A percentile compares a stretch with the other conserved stretches of the same genome.
Conservation (phyloP, 2,797 vertebrate species). For the Acropternis orthonyx region DNA sequence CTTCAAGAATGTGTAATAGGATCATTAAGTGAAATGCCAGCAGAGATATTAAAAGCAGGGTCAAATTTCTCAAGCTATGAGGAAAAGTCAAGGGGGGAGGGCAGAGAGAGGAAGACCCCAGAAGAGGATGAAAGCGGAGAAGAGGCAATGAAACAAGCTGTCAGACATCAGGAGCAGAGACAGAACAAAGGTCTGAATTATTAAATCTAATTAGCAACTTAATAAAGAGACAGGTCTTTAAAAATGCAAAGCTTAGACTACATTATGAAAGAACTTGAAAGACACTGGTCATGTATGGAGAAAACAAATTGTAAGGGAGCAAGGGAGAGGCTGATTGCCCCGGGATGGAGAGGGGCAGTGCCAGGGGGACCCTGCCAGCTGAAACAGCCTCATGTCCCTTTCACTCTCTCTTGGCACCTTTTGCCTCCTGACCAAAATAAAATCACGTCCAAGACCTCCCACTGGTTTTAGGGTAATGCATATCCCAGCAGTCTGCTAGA, state of each 20-base stretch:
- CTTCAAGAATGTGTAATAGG: conserved; percentile 1
- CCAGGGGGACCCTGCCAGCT: background rate
- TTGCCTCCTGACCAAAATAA: background rate
- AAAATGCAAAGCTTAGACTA: conserved; percentile 31
- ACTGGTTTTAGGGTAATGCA: background rate
- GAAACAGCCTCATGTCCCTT: background rate
- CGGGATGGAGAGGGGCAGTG: background rate
- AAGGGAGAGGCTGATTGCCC: background rate
- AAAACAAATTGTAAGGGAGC: background rate
- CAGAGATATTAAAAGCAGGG: conserved; percentile 35
- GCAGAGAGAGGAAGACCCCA: background rate
- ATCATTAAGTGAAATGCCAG: conserved; percentile 51
- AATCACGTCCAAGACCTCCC: background rate
- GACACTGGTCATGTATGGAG: background rate
- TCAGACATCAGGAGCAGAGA: background rate
- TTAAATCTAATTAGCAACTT: conserved; percentile 21
- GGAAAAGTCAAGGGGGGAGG: background rate
- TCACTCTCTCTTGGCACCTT: background rate
- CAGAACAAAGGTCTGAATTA: background rate
- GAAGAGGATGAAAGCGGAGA: background rate
- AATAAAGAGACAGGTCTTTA: background rate
- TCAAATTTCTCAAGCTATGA: background rate
- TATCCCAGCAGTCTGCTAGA: background rate
- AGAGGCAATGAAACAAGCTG: background rate
- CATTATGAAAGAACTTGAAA: background rate